phyloP scores from a whole-genome alignment of 2,888 invertebrate species.

The Polydrusus tereticollis region DNA sequence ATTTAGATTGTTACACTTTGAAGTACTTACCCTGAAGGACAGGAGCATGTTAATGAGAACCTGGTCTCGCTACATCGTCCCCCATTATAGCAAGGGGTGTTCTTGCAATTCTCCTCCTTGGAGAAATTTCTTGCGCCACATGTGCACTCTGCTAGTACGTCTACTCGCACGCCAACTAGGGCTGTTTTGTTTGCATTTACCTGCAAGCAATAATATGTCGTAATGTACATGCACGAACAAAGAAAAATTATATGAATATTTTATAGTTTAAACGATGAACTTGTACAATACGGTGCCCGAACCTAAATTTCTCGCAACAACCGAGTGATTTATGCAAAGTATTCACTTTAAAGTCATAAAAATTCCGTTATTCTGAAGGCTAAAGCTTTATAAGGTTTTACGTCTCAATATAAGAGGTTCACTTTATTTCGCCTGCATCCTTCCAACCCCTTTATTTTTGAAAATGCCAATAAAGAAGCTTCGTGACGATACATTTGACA shows the following conservation, averaged over 20 bases:
- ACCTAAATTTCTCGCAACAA: too few relatives aligned
- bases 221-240: too few relatives aligned
- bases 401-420: background rate
- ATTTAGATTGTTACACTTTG: background rate
- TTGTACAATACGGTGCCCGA: too few relatives aligned
- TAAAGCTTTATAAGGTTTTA: too few relatives aligned
- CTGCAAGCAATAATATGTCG: slow-evolving; percentile 17
- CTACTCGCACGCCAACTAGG: slow-evolving; percentile 94
- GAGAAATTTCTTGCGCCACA: slow-evolving; percentile 95
- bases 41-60: slow-evolving; percentile 90
- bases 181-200: slow-evolving; percentile 95
- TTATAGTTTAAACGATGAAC: too few relatives aligned
- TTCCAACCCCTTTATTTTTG: background rate
- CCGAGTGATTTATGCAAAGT: too few relatives aligned
- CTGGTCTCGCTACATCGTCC: slow-evolving; percentile 95
- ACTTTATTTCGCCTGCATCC: background rate
- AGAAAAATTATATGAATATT: too few relatives aligned
- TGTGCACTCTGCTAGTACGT: slow-evolving; percentile 92
- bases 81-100: slow-evolving; percentile 94
- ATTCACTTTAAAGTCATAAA: too few relatives aligned
- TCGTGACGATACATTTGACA: background rate
- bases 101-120: slow-evolving; percentile 89
- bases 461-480: background rate
- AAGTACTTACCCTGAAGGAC: slow-evolving; percentile 82
- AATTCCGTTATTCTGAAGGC: too few relatives aligned